Conservation (phyloP, 2,797 vertebrate species). For the Pseudochromis fuscus region DNA sequence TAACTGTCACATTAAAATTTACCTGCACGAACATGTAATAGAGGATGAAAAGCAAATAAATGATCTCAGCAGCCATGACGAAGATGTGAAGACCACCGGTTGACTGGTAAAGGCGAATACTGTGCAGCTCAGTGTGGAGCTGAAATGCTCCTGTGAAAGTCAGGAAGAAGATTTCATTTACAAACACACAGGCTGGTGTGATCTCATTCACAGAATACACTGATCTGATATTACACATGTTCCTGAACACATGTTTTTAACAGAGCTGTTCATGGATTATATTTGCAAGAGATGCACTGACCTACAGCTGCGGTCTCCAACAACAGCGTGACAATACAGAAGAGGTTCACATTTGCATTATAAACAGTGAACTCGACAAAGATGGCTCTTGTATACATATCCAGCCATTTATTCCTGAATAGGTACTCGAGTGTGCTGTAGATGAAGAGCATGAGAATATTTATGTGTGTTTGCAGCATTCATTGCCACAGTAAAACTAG, state of each 20-base stretch:
- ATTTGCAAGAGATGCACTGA: slow-evolving; percentile 75
- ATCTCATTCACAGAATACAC: background rate
- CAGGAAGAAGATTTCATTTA: background rate
- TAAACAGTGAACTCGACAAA: slow-evolving; percentile 95
- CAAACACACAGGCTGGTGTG: background rate
- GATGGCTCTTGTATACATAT: slow-evolving; percentile 88
- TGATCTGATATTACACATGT: too few relatives aligned
- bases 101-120: slow-evolving; percentile 88
- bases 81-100: slow-evolving; percentile 87
- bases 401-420: slow-evolving; percentile 89
- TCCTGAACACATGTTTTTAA: too few relatives aligned
- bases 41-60: slow-evolving; percentile 91
- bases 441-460: slow-evolving; percentile 2
- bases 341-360: slow-evolving; percentile 95
- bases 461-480: too few relatives aligned
- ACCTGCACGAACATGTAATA: slow-evolving; percentile 95
- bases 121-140: slow-evolving; percentile 84
- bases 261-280: background rate
- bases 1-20: slow-evolving; percentile 31
- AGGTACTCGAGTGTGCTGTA: slow-evolving; percentile 89
- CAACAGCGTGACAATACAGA: slow-evolving; percentile 90
- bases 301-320: slow-evolving; percentile 90
- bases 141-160: slow-evolving; percentile 88
- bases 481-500: too few relatives aligned
- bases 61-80: slow-evolving; percentile 87